Conservation (phyloP, 2,113 vertebrate genomes). For the Scortum barcoo region DNA sequence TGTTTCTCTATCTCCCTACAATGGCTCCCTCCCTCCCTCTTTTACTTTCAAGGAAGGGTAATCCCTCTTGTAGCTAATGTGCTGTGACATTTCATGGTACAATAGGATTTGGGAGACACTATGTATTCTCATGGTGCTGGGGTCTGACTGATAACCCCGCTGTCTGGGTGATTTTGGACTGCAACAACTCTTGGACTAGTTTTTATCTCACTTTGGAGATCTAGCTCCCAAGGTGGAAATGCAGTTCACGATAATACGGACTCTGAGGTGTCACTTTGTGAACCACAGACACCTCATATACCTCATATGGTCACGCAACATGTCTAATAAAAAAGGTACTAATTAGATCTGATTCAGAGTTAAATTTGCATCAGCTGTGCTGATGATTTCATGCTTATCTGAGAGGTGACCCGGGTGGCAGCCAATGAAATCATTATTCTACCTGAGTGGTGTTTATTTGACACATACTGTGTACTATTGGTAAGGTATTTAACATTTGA, state of each 20-base stretch:
- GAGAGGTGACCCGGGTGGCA: constrained; percentile 21
- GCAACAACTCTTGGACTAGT: constrained; percentile 44
- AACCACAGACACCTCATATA: constrained; percentile 27
- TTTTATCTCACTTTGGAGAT: constrained; percentile 71
- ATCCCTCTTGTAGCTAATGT: constrained; percentile 82
- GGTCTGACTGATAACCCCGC: constrained; percentile 73
- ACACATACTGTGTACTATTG: background rate
- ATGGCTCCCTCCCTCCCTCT: constrained; percentile 42
- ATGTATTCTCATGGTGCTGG: constrained; percentile 71
- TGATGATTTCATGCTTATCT: constrained; percentile 41
- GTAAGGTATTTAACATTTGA: constrained; percentile 16
- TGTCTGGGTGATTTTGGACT: constrained; percentile 69
- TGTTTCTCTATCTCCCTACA: constrained; percentile 57
- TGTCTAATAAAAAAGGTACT: background rate
- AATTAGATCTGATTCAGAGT: constrained; percentile 27
- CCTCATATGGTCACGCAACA: constrained; percentile 18
- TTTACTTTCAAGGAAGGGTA: constrained; percentile 77
- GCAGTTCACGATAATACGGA: constrained; percentile 39
- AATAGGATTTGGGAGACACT: constrained; percentile 79
- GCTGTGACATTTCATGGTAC: constrained; percentile 81
- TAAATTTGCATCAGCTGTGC: constrained; percentile 21
- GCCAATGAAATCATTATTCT: constrained; percentile 42
- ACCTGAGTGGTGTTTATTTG: constrained; percentile 13
- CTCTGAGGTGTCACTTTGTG: constrained; percentile 25
- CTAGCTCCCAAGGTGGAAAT: constrained; percentile 64